phyloP scores from a whole-genome alignment of 2,888 invertebrate genomes.

The Drosophila colorata region DNA sequence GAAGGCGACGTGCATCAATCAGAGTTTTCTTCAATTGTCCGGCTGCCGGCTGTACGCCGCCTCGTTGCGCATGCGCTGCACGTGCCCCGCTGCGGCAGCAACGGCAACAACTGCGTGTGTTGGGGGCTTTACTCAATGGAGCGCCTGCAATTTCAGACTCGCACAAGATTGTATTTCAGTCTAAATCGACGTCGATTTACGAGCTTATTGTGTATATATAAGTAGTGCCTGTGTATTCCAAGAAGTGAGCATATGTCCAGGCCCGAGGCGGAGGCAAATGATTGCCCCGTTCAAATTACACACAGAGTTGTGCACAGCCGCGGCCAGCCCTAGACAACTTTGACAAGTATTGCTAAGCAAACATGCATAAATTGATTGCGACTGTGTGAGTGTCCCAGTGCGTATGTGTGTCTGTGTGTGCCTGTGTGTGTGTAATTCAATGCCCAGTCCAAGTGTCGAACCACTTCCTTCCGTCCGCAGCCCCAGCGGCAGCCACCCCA shows the following conservation, averaged over 20 bases:
- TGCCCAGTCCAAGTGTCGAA: slow-evolving; percentile 41
- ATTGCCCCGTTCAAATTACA: slow-evolving; percentile 75
- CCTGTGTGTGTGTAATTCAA: slow-evolving; percentile 48
- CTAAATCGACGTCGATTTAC: slow-evolving; percentile 78
- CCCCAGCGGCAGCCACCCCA: slow-evolving; percentile 66
- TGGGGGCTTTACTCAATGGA: slow-evolving; percentile 75
- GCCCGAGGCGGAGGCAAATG: slow-evolving; percentile 38
- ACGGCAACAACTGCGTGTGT: slow-evolving; percentile 43
- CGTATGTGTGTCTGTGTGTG: slow-evolving; percentile 20
- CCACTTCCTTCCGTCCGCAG: slow-evolving; percentile 72
- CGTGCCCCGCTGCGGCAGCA: slow-evolving; percentile 56
- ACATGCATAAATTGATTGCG: slow-evolving; percentile 76
- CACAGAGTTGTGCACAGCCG: slow-evolving; percentile 61
- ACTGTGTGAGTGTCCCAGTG: slow-evolving; percentile 14
- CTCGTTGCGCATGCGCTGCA: slow-evolving; percentile 69
- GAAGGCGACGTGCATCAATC: slow-evolving; percentile 77
- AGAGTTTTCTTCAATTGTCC: slow-evolving; percentile 47
- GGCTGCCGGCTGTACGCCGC: slow-evolving; percentile 15
- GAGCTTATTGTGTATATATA: slow-evolving; percentile 59
- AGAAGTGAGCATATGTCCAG: too few species aligned
- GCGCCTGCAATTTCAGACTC: slow-evolving; percentile 53
- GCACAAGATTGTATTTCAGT: slow-evolving; percentile 68
- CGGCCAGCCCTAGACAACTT: slow-evolving; percentile 70
- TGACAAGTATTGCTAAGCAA: slow-evolving; percentile 81
- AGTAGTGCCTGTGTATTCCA: slow-evolving; percentile 53